phyloP scores from a whole-genome alignment of 30 jellyfish, hydroid and myxozoan species.

The Nemopilema nomurai region DNA sequence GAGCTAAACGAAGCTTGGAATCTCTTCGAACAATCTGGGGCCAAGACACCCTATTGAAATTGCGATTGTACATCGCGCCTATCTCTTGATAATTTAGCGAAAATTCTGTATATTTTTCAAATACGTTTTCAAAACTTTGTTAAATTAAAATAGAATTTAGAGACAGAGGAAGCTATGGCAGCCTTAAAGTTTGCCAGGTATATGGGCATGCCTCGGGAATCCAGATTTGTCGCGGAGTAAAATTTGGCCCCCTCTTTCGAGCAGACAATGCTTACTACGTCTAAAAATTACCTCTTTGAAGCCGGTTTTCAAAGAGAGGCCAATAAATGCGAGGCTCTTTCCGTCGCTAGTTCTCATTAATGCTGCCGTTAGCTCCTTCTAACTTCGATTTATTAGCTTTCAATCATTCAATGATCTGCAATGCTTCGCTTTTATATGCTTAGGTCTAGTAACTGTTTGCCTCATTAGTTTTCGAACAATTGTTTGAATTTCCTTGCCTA shows the following conservation, averaged over 20 bases:
- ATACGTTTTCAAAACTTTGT: background rate
- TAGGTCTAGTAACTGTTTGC: background rate
- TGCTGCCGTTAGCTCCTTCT: background rate
- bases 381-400: background rate
- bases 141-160: background rate
- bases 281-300: background rate
- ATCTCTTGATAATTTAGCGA: background rate
- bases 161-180: background rate
- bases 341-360: background rate
- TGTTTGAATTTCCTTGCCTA: background rate
- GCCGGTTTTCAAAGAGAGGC: background rate
- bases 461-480: background rate
- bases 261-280: too few species aligned
- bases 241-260: too few species aligned
- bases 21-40: conserved; percentile 80
- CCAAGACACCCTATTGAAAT: conserved; percentile 53
- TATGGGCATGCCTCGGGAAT: background rate
- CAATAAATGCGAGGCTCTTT: background rate
- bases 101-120: background rate
- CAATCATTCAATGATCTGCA: background rate
- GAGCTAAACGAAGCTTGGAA: conserved; percentile 95
- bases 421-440: background rate
- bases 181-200: background rate
- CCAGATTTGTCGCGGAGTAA: background rate
- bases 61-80: background rate